phyloP scores from a whole-genome alignment of 2,797 vertebrate species.

The Pipistrellus kuhlii region DNA sequence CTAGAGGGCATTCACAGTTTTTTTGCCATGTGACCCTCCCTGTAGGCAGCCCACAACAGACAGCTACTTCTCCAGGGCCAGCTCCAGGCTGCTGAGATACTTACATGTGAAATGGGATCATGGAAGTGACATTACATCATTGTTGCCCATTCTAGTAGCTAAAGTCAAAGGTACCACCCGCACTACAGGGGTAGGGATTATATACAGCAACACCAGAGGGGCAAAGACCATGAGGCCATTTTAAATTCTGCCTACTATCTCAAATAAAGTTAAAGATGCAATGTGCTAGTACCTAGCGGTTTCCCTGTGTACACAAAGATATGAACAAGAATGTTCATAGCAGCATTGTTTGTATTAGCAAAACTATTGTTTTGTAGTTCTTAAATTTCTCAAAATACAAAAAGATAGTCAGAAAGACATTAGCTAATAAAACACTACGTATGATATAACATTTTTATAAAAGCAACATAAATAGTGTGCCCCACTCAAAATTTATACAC shows the following conservation, averaged over 20 bases:
- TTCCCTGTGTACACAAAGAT: background rate
- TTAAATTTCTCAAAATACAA: slow-evolving; percentile 45
- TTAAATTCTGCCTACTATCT: slow-evolving; percentile 24
- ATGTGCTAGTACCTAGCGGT: background rate
- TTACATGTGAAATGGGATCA: slow-evolving; percentile 7
- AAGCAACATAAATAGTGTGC: background rate
- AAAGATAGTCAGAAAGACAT: slow-evolving; percentile 35
- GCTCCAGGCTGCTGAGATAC: background rate
- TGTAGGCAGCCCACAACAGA: background rate
- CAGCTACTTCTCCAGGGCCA: slow-evolving; percentile 17
- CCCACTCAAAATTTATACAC: no score
- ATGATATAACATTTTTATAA: slow-evolving; percentile 48
- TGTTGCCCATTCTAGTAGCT: slow-evolving; percentile 2
- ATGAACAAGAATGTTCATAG: background rate
- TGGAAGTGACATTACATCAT: background rate
- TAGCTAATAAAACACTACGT: slow-evolving; percentile 24
- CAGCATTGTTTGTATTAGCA: background rate
- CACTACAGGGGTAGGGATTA: background rate
- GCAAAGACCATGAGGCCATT: background rate
- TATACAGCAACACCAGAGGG: background rate
- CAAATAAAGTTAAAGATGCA: slow-evolving; percentile 45
- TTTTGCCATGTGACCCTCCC: background rate
- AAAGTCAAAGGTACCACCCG: slow-evolving; percentile 2
- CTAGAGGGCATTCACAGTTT: background rate
- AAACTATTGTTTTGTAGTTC: slow-evolving; percentile 46